These are phyloP conservation scores for Pomacea canaliculata DNA, from an alignment of 2,888 invertebrate species.

Conservation along the genomic window DNA sequence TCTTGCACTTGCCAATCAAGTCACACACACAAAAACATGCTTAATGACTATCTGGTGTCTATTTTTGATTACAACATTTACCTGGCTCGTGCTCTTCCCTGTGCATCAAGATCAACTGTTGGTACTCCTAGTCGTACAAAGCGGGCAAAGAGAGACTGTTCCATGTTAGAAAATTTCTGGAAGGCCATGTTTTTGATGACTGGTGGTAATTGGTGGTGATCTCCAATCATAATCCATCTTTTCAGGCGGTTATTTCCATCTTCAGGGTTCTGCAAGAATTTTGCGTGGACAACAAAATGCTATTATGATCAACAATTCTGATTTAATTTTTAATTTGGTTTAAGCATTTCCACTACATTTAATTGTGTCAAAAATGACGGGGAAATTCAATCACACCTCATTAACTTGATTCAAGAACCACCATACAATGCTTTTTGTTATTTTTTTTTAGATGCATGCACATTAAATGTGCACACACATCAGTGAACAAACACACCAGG, in stretches of 20 bases:
- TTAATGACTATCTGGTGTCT: too few species aligned
- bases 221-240: slow-evolving; percentile 99
- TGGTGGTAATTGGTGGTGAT: slow-evolving; percentile 98
- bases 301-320: slow-evolving; percentile 1
- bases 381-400: too few species aligned
- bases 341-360: too few species aligned
- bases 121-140: slow-evolving; percentile 97
- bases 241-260: slow-evolving; percentile 96
- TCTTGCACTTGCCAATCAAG: too few species aligned
- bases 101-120: slow-evolving; percentile 96
- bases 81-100: slow-evolving; percentile 80
- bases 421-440: too few species aligned
- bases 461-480: too few species aligned
- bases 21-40: too few species aligned
- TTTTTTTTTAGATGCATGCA: too few species aligned
- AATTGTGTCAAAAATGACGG: too few species aligned
- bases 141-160: slow-evolving; percentile 96
- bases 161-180: slow-evolving; percentile 99
- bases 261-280: slow-evolving; percentile 81
- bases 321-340: not conserved
- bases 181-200: slow-evolving; percentile 99
- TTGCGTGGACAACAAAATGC: not conserved
- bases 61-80: slow-evolving; percentile 22
- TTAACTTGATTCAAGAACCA: too few species aligned
- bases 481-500: too few species aligned